Conservation (phyloP, 2,888 invertebrate species). For the Tiliacea citrago region DNA sequence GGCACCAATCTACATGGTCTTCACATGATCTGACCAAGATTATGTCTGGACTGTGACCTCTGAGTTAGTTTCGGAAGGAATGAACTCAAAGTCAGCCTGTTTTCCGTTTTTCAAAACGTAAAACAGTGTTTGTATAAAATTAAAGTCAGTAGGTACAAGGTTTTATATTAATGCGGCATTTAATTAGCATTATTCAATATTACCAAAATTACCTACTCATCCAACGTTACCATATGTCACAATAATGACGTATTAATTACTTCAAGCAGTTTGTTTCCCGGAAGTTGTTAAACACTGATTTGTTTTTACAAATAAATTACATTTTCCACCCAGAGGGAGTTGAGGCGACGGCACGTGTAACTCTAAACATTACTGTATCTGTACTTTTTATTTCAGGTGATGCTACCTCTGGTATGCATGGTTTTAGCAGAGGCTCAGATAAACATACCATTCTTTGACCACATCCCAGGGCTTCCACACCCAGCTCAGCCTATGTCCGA, state of each 20-base stretch:
- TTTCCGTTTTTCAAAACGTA: not conserved
- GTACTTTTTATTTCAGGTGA: slow-evolving; percentile 52
- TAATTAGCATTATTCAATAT: not conserved
- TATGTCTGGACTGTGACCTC: no score
- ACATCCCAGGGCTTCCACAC: slow-evolving; percentile 6
- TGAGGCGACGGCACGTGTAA: slow-evolving; percentile 8
- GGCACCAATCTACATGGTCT: no score
- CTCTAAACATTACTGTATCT: not conserved
- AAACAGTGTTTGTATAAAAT: not conserved
- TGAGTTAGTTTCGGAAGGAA: no score
- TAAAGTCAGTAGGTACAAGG: not conserved
- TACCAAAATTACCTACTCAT: no score
- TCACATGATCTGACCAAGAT: no score
- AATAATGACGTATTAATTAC: no score
- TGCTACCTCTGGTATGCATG: slow-evolving; percentile 43
- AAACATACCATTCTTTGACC: slow-evolving; percentile 15
- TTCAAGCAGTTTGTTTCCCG: not conserved
- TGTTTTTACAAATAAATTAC: slow-evolving; percentile 24
- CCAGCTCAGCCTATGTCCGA: not conserved
- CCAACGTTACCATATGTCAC: no score
- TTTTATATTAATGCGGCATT: not conserved
- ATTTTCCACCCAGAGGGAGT: not conserved
- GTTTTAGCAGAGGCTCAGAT: slow-evolving; percentile 31
- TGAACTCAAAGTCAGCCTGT: no score
- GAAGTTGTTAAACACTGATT: not conserved